Evolutionary conservation across 2,888 invertebrate species (phyloP), one percentile per base, ranked within the genome.

Genomic region (Idaea straminata): DNA sequence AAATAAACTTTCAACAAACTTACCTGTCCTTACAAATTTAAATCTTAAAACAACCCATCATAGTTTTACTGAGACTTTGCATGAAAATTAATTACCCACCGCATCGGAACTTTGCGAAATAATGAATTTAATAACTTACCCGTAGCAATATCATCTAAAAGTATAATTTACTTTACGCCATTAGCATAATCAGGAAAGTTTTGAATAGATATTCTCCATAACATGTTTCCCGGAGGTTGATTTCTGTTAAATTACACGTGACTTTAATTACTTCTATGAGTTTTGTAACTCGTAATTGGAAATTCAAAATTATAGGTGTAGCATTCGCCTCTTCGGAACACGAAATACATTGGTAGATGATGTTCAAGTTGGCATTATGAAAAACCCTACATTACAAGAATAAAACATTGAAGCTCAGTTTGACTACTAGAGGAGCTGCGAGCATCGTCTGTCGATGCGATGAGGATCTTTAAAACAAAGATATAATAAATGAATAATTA

Each of bases 101-200:
- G 68, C 68, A 69, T 67, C 68, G 65, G 59, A 70, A 72, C 64
- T 71, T 73, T 58, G 57, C 57, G 36, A 67, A 69, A 67, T 66
- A 71, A 69, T 70, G 70, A 69, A 70, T 68, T 64, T 67, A 61
- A 70, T 70, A 68, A 71, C 66, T 66, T 67, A 65, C 64, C 64
- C 58, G 63, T 63, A 61, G 66, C 61, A 66, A 68, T 69, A 35
- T 63, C 62, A 69, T 72, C 64, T 69, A 58, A 66, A 69, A 69
- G 64, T 69, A 69, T 68, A 64, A 70, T 72, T 66, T 63, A 34
- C 59, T 59, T 58, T 59, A 59, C 16, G 4, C 61, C 63, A 66
- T 66, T 66, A 66, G 35, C 64, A 66, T 66, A 66, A 66, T 64
- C 64, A 36, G 35, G 57, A 61, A 66, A 64, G 63, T 63, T 66